These are phyloP conservation scores for Colletes latitarsis DNA, from an alignment of 1,140 invertebrate species.

Conservation along the genomic window DNA sequence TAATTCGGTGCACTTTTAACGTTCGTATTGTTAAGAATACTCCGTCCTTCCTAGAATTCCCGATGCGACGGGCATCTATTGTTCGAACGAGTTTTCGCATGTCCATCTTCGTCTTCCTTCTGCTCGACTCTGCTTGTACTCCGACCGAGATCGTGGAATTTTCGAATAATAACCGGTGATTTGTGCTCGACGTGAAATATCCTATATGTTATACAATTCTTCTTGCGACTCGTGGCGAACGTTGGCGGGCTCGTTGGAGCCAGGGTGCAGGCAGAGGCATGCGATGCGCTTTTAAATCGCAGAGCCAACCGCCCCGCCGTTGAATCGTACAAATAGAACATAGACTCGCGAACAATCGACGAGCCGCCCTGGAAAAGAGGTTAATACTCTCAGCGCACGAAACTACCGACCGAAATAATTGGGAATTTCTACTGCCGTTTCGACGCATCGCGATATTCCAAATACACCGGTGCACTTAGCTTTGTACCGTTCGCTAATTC, in stretches of 20 bases:
- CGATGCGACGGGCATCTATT: not conserved
- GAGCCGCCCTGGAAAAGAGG: constrained; percentile 49
- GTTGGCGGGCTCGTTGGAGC: constrained; percentile 45
- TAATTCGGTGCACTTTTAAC: not conserved
- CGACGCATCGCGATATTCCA: constrained; percentile 39
- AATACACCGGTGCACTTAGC: constrained; percentile 24
- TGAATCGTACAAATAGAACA: constrained; percentile 37
- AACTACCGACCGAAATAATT: constrained; percentile 58
- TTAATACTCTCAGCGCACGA: constrained; percentile 60
- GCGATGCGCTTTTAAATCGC: constrained; percentile 58
- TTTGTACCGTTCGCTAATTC: not conserved
- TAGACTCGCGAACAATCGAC: constrained; percentile 30
- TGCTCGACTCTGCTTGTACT: not conserved
- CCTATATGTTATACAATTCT: constrained; percentile 32
- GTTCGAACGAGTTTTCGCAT: not conserved
- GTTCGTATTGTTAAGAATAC: not conserved
- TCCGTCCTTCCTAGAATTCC: constrained; percentile 8
- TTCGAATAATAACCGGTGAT: constrained; percentile 33
- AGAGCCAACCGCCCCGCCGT: not conserved
- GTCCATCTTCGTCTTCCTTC: not conserved
- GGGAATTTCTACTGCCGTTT: constrained; percentile 37
- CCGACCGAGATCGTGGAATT: not conserved
- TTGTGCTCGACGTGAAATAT: constrained; percentile 21
- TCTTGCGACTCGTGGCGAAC: constrained; percentile 28
- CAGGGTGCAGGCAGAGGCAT: constrained; percentile 28